A percentile compares a stretch with the other conserved stretches of the same genome.
Evolutionary conservation across 2,113 vertebrate genomes (phyloP).

Genomic region (Hyaena hyaena): DNA sequence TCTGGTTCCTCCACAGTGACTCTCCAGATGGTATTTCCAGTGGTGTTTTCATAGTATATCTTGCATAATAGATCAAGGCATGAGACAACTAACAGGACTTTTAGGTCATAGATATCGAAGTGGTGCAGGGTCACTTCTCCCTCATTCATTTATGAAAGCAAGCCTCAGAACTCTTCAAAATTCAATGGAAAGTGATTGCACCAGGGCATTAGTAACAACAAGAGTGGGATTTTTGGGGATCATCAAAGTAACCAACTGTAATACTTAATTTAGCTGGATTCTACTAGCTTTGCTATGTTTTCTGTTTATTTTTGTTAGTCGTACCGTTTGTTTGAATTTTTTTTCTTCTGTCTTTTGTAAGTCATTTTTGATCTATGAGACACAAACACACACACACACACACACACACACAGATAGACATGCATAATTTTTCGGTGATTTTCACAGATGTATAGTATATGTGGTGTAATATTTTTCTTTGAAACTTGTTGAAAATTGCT

Average conservation of each 20-base stretch:
- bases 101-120: neutral
- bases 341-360: neutral
- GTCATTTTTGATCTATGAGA: neutral
- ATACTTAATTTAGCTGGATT: neutral
- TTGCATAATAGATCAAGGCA: neutral
- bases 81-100: neutral
- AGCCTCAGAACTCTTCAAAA: neutral
- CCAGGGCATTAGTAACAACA: neutral
- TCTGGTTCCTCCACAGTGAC: neutral
- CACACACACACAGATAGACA: neutral
- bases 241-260: neutral
- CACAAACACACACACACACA: neutral
- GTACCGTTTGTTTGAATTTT: neutral
- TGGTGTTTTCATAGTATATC: too few relatives aligned
- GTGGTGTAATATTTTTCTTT: neutral
- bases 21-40: neutral
- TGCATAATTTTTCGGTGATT: neutral
- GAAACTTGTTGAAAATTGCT: neutral
- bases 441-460: neutral
- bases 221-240: neutral
- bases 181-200: neutral
- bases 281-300: neutral
- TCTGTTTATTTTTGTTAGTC: neutral
- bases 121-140: neutral
- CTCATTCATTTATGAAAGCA: neutral